A percentile compares a stretch with the other conserved stretches of the same genome.
These are phyloP conservation scores for Synaphobranchus kaupii DNA, from an alignment of 2,797 vertebrate species.

Conservation along the genomic window DNA sequence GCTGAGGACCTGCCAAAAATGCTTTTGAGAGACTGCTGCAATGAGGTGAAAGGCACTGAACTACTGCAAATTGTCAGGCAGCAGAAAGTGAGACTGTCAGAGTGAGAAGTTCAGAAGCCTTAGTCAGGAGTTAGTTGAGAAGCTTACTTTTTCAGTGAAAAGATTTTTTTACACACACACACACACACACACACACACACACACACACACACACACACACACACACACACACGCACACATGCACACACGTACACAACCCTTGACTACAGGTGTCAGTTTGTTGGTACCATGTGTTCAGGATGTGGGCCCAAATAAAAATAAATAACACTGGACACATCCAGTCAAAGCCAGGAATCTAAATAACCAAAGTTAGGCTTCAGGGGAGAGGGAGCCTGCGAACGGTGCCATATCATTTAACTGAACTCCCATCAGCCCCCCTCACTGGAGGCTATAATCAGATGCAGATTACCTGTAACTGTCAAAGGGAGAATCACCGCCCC, in stretches of 20 bases:
- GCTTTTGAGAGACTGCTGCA: not conserved
- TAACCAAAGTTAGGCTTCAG: not conserved
- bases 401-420: constrained; percentile 18
- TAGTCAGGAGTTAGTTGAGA: not conserved
- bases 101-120: not conserved
- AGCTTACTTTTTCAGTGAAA: not conserved
- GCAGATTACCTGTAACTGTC: constrained; percentile 34
- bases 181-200: not conserved
- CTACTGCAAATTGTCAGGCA: not conserved
- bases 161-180: no score
- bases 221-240: not conserved
- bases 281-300: not conserved
- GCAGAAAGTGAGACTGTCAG: not conserved
- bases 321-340: not conserved
- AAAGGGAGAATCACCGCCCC: constrained; percentile 31
- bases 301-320: not conserved
- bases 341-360: constrained; percentile 17
- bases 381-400: not conserved
- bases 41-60: not conserved
- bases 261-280: not conserved
- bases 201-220: not conserved
- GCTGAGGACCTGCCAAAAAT: not conserved
- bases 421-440: constrained; percentile 51
- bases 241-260: not conserved
- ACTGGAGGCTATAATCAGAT: constrained; percentile 39